These are phyloP conservation scores for Pseudopleuronectes americanus DNA, from an alignment of 2,797 vertebrate genomes.

Conservation along the genomic window DNA sequence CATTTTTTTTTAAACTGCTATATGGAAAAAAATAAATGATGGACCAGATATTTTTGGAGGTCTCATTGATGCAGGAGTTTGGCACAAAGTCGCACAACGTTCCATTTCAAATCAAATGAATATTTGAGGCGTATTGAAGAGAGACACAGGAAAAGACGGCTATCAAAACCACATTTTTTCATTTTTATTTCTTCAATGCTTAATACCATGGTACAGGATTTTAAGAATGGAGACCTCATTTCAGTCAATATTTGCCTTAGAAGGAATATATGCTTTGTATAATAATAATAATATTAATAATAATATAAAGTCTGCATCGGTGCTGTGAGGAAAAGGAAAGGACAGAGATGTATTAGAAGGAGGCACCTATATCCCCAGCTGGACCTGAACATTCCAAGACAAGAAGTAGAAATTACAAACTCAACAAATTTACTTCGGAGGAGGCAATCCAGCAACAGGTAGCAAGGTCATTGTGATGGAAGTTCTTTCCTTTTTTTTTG, in stretches of 20 bases:
- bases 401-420: conserved; percentile 75
- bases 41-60: no score
- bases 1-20: no score
- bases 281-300: conserved; percentile 67
- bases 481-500: conserved; percentile 79
- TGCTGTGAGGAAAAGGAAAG: conserved; percentile 88
- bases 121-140: conserved; percentile 18
- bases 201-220: conserved; percentile 94
- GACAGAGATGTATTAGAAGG: conserved; percentile 90
- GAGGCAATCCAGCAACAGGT: conserved; percentile 91
- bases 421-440: conserved; percentile 79
- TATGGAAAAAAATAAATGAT: no score
- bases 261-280: conserved; percentile 86
- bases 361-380: conserved; percentile 92
- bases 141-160: conserved; percentile 58
- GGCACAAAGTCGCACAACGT: neutral
- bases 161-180: conserved; percentile 73
- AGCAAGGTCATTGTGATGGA: conserved; percentile 80
- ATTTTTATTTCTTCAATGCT: conserved; percentile 88
- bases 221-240: conserved; percentile 91
- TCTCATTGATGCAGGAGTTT: neutral
- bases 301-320: conserved; percentile 89
- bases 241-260: conserved; percentile 92
- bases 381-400: conserved; percentile 90
- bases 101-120: conserved; percentile 9